Base-by-base conservation (phyloP, 2,888 invertebrate species). In the Calliopum simillimum region DNA sequence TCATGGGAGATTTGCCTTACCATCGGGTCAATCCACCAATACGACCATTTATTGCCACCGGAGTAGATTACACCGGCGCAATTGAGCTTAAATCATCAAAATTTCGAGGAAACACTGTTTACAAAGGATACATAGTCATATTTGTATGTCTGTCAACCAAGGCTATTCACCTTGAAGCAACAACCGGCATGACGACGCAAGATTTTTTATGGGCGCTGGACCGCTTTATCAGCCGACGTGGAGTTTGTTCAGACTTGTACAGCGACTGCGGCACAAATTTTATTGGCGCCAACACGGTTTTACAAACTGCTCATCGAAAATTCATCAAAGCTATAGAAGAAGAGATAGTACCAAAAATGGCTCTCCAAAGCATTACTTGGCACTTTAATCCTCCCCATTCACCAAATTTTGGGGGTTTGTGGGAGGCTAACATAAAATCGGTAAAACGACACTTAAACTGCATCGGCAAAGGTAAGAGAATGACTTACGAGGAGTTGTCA, bases 401-500 rank as follows among this genome's bases (percentile, higher is more conserved):
- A 21, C 66, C 73, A 1, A 68, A 72, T 25, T 70, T 70, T 47
- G 70, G 70, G 13, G 58, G 69, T 3, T 16, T 68, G 1, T 70
- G 68, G 70, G 16, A 55, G 23, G 19, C 21, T 23, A 55, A 11
- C 55, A 55, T 21, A 61, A 69, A 64, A 21, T 46, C 69, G 12
- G 16, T 69, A 12, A 69, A 69, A 49, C 14, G 55, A 33, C 68
- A 71, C 25, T 47, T 71, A 3, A 71, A 69, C 14, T 55, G 69
- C 13, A 44, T 51, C 12, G 25, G 69, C 33, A 43, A 19, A 13
- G 63, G 68, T n/a, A 67, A 46, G 6, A 23, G 49, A 3, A 47
- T 67, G 13, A 73, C 67, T 2, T 73, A 56, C 23, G 71, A 73
- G 47, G 58, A 66, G 41, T 56, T 73, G 12, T 58, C 63, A 14